Percentiles rank a stretch among this genome's conserved stretches.
phyloP scores from a whole-genome alignment of 2,888 invertebrate species.

The Cheilosia urbana region DNA sequence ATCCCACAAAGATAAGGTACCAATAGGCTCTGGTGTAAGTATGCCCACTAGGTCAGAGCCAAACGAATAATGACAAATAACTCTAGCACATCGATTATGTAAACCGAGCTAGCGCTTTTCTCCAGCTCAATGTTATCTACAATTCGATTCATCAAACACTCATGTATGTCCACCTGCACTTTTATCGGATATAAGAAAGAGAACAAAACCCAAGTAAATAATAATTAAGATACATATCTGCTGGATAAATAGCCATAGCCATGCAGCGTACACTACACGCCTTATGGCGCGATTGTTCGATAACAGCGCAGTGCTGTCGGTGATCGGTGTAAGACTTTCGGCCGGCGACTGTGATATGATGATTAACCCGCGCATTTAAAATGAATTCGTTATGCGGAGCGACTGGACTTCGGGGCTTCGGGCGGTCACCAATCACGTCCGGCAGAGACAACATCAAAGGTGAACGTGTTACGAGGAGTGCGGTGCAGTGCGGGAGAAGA shows the following conservation, averaged over 20 bases:
- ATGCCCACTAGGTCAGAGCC: slow-evolving; percentile 5
- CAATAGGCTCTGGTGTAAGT: neutral
- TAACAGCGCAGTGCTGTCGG: neutral
- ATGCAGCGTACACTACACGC: slow-evolving; percentile 2
- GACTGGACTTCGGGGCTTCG: slow-evolving; percentile 38
- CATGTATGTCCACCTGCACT: slow-evolving; percentile 44
- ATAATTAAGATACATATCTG: slow-evolving; percentile 66
- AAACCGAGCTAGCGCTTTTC: neutral
- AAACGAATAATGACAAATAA: slow-evolving; percentile 26
- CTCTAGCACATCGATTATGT: slow-evolving; percentile 23
- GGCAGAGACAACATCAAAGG: slow-evolving; percentile 64
- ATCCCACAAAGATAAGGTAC: slow-evolving; percentile 27
- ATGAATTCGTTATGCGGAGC: slow-evolving; percentile 52
- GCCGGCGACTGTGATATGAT: slow-evolving; percentile 35
- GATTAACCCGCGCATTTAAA: slow-evolving; percentile 48
- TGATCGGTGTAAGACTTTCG: slow-evolving; percentile 24
- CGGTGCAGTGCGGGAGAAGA: neutral
- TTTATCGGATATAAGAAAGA: slow-evolving; percentile 24
- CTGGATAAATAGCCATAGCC: slow-evolving; percentile 26
- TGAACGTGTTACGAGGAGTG: neutral
- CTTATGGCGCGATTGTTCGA: slow-evolving; percentile 27
- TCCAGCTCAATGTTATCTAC: slow-evolving; percentile 32
- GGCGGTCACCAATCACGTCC: slow-evolving; percentile 65
- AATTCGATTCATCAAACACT: slow-evolving; percentile 47
- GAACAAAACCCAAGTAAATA: slow-evolving; percentile 33